Evolutionary conservation across 2,888 invertebrate genomes (phyloP), one percentile per base, ranked within the genome.

Genomic region (Callimorpha dominula): DNA sequence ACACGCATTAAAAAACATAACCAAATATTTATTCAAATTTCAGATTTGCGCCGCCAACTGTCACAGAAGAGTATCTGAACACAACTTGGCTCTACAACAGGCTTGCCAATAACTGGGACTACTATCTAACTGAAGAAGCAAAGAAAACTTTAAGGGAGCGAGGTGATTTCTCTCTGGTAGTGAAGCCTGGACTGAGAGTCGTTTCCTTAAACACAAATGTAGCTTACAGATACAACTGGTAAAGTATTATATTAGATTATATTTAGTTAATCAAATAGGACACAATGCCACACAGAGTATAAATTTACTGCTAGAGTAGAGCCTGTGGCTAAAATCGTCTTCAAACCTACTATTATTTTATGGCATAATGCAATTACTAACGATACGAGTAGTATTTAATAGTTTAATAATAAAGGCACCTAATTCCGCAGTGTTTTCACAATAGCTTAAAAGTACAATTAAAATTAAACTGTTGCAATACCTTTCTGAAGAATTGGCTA

Each of bases 161-260:
- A 50, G 99, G 98, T 12, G 99, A 97, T 83, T 99, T 98, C 90
- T 97, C 98, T 0, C 93, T 97, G 20, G 90, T 96, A 0, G 96
- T 97, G 0, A 96, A 93, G 72, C 96, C 96, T 4, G 98, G 98
- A 0, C 96, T 98, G 76, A 95, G 98, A 79, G 96, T 98, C 6
- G 96, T 99, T 77, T 97, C 97, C 0, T 86, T 99, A 1, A 99
- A 99, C 86, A 98, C 97, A 86, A 98, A 98, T 87, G 97, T 98
- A 73, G 98, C 98, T 82, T 97, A 97, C 86, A 96, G 90, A 78
- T 94, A 93, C 78, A 98, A 98, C 89, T 98, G 97, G 97, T 97
- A 92, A 93, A 54, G 46, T 17, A n/a, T n/a, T n/a, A n/a, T n/a
- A n/a, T n/a, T n/a, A n/a, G n/a, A n/a, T n/a, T 8, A 54, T 54